Base-by-base conservation (phyloP, 1,140 invertebrate genomes). In the Oncopeltus fasciatus region DNA sequence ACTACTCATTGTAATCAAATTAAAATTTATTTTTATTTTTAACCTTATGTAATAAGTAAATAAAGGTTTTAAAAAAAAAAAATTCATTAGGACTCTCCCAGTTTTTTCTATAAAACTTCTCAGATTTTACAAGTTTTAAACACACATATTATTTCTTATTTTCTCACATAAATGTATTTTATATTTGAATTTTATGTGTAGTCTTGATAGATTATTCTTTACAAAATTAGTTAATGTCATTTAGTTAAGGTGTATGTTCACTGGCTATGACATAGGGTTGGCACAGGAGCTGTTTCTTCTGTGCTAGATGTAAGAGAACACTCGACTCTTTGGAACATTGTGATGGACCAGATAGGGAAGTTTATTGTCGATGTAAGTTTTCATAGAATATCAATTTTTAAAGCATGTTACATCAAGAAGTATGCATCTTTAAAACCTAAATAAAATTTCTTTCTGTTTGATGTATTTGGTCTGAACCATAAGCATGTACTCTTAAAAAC, bases 291-390 rank as follows among this genome's bases (percentile, higher is more conserved):
- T 93, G 91, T 81, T 94, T 90, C 81, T 88, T 87, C 77, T 94
- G 91, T 79, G 81, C 83, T 75, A 80, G 81, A 74, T 97, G 95
- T 80, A 84, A 85, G 71, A 88, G 91, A 78, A 84, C 86, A 73
- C 81, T 97, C 73, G 93, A 97, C 76, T 95, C 92, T 65, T 91
- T 88, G 67, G 87, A 87, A 74, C 86, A 91, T 77, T 92, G 90
- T 78, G 92, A 95, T 76, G 88, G 86, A 70, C 92, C 93, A 68
- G 92, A 95, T 78, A 84, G 82, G 72, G 84, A 92, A 71, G 84
- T 97, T 69, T 95, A 92, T 79, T 98, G 93, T 79, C 82, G 84
- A 88, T 87, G 89, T 92, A 87, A 75, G 75, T 66, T 28, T 24
- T 43, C 57, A 44, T 18, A 11, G 44, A 57, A 3, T 57, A 18